Base-by-base conservation (phyloP, 2,113 vertebrate species). In the Pica pica region DNA sequence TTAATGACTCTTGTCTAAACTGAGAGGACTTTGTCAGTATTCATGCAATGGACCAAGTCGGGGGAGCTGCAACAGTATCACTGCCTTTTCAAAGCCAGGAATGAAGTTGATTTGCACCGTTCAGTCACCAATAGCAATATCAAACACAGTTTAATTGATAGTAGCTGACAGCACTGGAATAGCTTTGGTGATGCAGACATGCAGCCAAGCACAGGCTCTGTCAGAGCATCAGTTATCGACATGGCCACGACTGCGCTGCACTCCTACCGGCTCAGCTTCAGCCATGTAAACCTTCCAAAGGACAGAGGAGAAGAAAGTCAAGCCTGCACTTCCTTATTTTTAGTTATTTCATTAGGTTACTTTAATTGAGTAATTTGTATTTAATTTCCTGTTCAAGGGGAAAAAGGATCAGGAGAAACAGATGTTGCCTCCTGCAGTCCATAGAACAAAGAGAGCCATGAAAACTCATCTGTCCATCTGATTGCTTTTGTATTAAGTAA, bases 11-110 rank as follows among this genome's bases (percentile, higher is more conserved):
- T 28, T 28, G 39, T 64, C 41, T 55, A 19, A 76, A 35, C 12
- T 2, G 3, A 53, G 35, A 33, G 11, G 13, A 9, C 47, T 83
- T 28, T 5, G 52, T 85, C 82, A 63, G 67, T 19, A 79, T 79
- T 80, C 67, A 16, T 3, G 46, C 56, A 52, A 39, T 1, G 17
- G 52, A 37, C 22, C 0, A 0, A 20, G 22, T 3, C 0, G 0
- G 35, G 37, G 75, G 80, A 65, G 39, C n/a, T 77, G 65, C 35
- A 44, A 5, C 24, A 42, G 2, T 3, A 39, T 8, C 41, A 1
- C 17, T 23, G 82, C 14, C 30, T 83, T 63, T 61, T 37, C 75
- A 67, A 76, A 74, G 47, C 13, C 17, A 3, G 63, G 49, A 30
- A 23, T 53, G 59, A 60, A 67, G 50, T 0, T 67, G 83, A 75